Evolutionary conservation across 1,140 invertebrate species (phyloP).

Genomic region (Eubasilissa regina): DNA sequence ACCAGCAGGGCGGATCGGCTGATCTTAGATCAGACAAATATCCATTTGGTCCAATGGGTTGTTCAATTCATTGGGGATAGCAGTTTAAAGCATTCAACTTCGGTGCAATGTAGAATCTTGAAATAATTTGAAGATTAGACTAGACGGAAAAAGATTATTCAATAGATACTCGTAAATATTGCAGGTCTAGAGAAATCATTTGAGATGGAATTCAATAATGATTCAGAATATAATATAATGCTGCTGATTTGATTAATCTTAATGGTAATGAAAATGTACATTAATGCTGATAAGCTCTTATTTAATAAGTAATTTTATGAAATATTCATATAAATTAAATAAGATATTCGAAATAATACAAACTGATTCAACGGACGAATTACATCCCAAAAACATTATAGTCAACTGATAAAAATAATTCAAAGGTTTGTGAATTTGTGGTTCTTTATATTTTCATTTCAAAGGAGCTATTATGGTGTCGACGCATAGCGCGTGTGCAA

Average conservation of each 20-base stretch:
- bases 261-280: no score
- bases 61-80: slow-evolving; percentile 25
- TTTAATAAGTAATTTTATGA: no score
- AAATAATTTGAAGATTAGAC: slow-evolving; percentile 15
- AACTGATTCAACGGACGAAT: no score
- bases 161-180: neutral
- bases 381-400: no score
- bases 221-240: no score
- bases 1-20: slow-evolving; percentile 37
- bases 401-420: no score
- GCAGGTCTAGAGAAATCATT: neutral
- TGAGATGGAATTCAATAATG: no score
- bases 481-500: slow-evolving; percentile 2
- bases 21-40: slow-evolving; percentile 38
- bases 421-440: no score
- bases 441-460: slow-evolving; percentile 1
- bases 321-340: no score
- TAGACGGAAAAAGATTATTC: neutral
- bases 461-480: neutral
- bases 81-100: slow-evolving; percentile 21
- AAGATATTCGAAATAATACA: no score
- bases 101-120: neutral
- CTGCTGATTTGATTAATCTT: no score
- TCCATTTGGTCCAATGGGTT: slow-evolving; percentile 30
- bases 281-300: no score